Evolutionary conservation across 2,888 invertebrate species (phyloP).

Genomic region (Rhamnusium bicolor): DNA sequence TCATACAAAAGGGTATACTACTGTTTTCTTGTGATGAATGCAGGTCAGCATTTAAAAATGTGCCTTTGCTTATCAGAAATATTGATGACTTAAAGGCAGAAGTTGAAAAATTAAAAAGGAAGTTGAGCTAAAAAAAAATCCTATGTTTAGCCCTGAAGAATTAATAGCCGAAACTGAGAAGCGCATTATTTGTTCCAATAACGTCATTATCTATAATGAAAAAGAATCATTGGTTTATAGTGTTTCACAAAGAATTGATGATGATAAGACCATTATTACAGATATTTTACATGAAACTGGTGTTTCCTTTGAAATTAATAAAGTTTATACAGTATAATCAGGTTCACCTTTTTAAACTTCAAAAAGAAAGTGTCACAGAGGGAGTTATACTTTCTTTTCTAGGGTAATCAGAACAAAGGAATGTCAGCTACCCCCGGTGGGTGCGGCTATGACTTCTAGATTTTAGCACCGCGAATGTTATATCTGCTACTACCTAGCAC

Average conservation of each 20-base stretch:
- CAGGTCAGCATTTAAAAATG: neutral
- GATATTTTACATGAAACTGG: neutral
- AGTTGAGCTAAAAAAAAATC: neutral
- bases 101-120: neutral
- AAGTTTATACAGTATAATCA: too few relatives aligned
- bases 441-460: too few relatives aligned
- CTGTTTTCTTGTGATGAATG: neutral
- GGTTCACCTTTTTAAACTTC: too few relatives aligned
- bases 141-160: neutral
- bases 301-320: neutral
- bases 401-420: too few relatives aligned
- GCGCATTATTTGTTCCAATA: neutral
- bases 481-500: too few relatives aligned
- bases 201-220: neutral
- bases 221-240: neutral
- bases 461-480: too few relatives aligned
- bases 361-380: too few relatives aligned
- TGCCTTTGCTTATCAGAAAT: neutral
- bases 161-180: neutral
- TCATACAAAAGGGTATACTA: neutral
- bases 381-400: too few relatives aligned
- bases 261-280: neutral
- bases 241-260: neutral
- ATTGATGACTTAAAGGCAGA: neutral
- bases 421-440: too few relatives aligned